phyloP scores from a whole-genome alignment of 2,888 invertebrate genomes.

The Syrphus vitripennis region DNA sequence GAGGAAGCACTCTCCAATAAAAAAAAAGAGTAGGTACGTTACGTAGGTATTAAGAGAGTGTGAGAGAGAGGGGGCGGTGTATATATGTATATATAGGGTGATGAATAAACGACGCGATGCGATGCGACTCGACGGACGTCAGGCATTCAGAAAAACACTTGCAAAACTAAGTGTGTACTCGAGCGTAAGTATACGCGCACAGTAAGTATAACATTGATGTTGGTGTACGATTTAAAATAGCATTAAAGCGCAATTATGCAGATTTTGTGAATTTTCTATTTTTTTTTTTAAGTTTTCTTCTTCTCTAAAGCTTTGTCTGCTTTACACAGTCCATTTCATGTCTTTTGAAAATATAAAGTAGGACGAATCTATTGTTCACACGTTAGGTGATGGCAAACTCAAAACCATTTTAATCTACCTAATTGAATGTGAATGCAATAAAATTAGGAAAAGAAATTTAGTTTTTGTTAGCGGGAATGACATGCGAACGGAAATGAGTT shows the following conservation, averaged over 20 bases:
- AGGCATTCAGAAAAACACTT: constrained; percentile 23
- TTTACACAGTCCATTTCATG: neutral
- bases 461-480: neutral
- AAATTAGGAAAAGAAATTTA: neutral
- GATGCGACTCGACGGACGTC: neutral
- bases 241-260: constrained; percentile 64
- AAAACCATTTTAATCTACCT: constrained; percentile 32
- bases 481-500: neutral
- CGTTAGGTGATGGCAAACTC: constrained; percentile 5
- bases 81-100: neutral
- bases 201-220: constrained; percentile 51
- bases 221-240: constrained; percentile 48
- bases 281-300: neutral
- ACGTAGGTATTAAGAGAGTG: neutral
- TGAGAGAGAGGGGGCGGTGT: neutral
- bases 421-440: constrained; percentile 60
- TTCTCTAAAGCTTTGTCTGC: neutral
- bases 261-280: constrained; percentile 42
- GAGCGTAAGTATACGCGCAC: constrained; percentile 26
- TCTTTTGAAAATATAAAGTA: neutral
- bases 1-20: neutral
- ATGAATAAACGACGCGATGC: neutral
- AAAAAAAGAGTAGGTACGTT: neutral
- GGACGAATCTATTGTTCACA: neutral
- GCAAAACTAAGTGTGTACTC: constrained; percentile 41